phyloP scores from a whole-genome alignment of 1,140 invertebrate genomes.

The Drosophila santomea region DNA sequence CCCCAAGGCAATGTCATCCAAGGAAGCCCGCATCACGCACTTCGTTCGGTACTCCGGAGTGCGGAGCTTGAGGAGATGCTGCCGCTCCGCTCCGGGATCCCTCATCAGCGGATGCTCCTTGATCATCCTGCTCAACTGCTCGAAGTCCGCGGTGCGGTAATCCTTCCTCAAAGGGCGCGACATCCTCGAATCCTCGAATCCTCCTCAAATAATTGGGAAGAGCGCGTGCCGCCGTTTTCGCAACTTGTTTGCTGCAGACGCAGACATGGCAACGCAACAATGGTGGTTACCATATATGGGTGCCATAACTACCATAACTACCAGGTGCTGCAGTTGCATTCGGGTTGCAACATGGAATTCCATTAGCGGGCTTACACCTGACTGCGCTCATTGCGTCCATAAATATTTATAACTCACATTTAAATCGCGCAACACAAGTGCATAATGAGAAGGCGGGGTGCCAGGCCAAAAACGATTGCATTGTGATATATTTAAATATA shows the following conservation, averaged over 20 bases:
- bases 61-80: constrained; percentile 56
- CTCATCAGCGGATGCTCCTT: constrained; percentile 61
- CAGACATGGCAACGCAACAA: constrained; percentile 48
- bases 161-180: constrained; percentile 53
- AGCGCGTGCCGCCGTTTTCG: constrained; percentile 15
- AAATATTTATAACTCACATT: constrained; percentile 60
- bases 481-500: no score
- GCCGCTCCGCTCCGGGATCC: constrained; percentile 18
- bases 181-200: constrained; percentile 41
- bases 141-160: constrained; percentile 64
- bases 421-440: constrained; percentile 31
- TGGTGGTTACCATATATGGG: constrained; percentile 3
- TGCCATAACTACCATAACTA: constrained; percentile 56
- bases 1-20: constrained; percentile 74
- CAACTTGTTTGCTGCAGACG: constrained; percentile 13
- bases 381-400: constrained; percentile 49
- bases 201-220: not conserved
- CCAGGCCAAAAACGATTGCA: not conserved
- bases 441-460: not conserved
- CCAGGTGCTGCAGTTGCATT: constrained; percentile 19
- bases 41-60: constrained; percentile 68
- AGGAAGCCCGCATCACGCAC: constrained; percentile 73
- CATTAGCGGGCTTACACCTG: constrained; percentile 47
- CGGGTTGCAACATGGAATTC: constrained; percentile 28
- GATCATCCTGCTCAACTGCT: constrained; percentile 59